phyloP scores from a whole-genome alignment of 2,113 vertebrate genomes.

The Barbus barbus region DNA sequence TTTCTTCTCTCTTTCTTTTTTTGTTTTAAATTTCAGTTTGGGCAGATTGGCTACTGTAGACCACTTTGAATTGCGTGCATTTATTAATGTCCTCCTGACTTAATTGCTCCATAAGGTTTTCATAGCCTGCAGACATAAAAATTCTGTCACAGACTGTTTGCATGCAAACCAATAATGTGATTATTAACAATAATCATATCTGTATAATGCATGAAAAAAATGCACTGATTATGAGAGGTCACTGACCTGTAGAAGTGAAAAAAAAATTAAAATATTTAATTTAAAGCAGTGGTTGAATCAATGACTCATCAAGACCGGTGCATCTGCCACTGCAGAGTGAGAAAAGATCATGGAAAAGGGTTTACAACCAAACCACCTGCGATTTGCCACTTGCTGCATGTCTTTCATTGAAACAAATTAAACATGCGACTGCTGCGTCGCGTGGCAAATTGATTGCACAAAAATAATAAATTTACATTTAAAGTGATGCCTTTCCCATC shows the following conservation, averaged over 20 bases:
- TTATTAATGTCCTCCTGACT: not conserved
- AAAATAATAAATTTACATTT: not conserved
- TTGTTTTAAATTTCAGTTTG: slow-evolving; percentile 17
- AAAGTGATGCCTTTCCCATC: not conserved
- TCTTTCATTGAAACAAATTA: not conserved
- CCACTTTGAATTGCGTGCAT: not conserved
- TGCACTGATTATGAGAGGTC: no score
- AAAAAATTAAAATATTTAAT: not conserved
- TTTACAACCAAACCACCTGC: not conserved
- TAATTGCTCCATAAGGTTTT: not conserved
- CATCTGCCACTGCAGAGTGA: not conserved
- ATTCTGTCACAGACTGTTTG: no score
- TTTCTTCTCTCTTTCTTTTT: slow-evolving; percentile 47
- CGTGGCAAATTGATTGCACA: not conserved
- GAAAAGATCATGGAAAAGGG: not conserved
- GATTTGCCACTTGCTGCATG: not conserved
- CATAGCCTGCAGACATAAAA: not conserved
- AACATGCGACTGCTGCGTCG: not conserved
- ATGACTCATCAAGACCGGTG: not conserved
- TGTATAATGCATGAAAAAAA: no score
- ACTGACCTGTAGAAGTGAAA: no score
- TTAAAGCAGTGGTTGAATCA: not conserved
- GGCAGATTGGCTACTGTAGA: slow-evolving; percentile 30
- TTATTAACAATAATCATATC: no score
- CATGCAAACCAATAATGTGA: not conserved